Base-by-base conservation (phyloP, 2,113 vertebrate genomes). In the Acinonyx jubatus region DNA sequence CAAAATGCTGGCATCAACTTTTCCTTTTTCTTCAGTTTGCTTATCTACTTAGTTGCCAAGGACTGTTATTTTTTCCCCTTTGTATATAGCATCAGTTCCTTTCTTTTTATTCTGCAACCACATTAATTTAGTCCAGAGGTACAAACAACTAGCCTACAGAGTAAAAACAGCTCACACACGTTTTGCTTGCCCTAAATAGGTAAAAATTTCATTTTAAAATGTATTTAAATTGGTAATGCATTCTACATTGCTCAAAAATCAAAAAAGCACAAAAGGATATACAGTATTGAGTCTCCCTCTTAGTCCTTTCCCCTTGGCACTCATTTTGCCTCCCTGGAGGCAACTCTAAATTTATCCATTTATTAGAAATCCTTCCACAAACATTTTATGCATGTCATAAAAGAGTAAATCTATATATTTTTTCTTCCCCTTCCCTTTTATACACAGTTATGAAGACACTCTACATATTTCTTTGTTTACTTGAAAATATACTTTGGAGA, bases 81-180 rank as follows among this genome's bases (percentile, higher is more conserved):
- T 92, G 38, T 91, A 63, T 82, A 50, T 83, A 78, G 12, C n/a
- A 76, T 83, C 25, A 38, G 16, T 50, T 65, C 25, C 68, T 91
- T 96, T 88, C 6, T 73, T 96, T 68, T 78, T 68, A 86, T 82
- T 66, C 38, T 95, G 8, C 16, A 18, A 86, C 21, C 41, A 69
- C 29, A 25, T 92, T 74, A 96, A 96, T 92, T 96, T 96, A 76
- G n/a, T 66, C 57, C n/a, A 96, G 50, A 76, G 57, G 38, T 74
- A 19, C 25, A 94, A 55, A 80, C 31, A 96, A 23, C 66, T 93
- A 89, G 7, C 65, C 57, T 81, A 81, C 41, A 94, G 52, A 81
- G 8, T 12, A 96, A 89, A 48, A 76, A 63, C 7, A 71, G n/a
- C 50, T 48, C 38, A 52, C 41, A 33, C 68, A 19, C 63, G 8